These are phyloP conservation scores for Pontoporia blainvillei DNA, from an alignment of 2,113 vertebrate species.

Conservation along the genomic window DNA sequence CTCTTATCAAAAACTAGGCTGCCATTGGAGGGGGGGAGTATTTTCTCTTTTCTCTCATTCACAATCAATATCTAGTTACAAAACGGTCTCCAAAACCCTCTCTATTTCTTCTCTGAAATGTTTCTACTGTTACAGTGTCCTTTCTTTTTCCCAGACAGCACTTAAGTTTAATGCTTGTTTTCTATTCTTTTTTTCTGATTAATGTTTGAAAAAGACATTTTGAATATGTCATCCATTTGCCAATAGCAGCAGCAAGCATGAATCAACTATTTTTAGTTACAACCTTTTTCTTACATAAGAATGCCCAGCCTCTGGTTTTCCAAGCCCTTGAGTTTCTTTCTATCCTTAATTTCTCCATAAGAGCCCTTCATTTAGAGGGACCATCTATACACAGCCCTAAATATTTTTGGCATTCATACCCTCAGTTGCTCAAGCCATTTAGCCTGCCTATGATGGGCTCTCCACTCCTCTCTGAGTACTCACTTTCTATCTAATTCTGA, in stretches of 20 bases:
- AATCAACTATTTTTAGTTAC: neutral
- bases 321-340: neutral
- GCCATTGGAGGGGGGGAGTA: neutral
- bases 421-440: neutral
- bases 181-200: neutral
- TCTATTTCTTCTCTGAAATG: neutral
- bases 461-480: neutral
- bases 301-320: neutral
- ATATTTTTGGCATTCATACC: neutral
- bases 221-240: neutral
- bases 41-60: neutral
- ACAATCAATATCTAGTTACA: neutral
- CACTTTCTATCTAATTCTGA: neutral
- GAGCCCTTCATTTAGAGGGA: neutral
- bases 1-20: neutral
- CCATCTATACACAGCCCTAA: neutral
- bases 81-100: neutral
- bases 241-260: neutral
- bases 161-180: neutral
- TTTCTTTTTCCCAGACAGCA: neutral
- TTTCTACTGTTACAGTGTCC: neutral
- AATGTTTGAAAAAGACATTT: neutral
- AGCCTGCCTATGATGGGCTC: neutral
- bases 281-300: neutral
- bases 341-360: neutral